phyloP scores from a whole-genome alignment of 1,140 invertebrate genomes.

The Trachymyrmex cornetzi region DNA sequence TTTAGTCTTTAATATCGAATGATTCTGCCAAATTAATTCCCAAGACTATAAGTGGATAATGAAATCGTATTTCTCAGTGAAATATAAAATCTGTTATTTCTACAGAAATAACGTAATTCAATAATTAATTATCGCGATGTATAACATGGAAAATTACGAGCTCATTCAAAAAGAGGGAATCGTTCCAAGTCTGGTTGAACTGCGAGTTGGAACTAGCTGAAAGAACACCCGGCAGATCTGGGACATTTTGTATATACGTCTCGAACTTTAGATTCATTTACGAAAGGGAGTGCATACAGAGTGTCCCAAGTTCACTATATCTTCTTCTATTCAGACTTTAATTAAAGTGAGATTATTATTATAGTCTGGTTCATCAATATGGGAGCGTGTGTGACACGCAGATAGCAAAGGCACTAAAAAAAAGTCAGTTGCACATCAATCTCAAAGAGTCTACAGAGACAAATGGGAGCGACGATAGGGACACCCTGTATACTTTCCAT shows the following conservation, averaged over 20 bases:
- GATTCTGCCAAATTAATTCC: not conserved
- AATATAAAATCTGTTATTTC: not conserved
- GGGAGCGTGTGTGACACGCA: not conserved
- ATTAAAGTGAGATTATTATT: not conserved
- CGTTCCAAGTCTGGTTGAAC: conserved; percentile 12
- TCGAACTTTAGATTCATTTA: conserved; percentile 38
- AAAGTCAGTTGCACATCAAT: not conserved
- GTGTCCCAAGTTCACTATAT: conserved; percentile 19
- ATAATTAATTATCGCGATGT: conserved; percentile 15
- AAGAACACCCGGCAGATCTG: conserved; percentile 31
- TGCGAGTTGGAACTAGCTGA: conserved; percentile 10
- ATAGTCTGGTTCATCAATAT: not conserved
- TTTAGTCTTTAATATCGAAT: not conserved
- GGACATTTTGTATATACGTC: conserved; percentile 36
- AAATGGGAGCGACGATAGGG: not conserved
- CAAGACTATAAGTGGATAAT: not conserved
- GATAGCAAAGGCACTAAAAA: not conserved
- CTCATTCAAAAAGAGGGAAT: conserved; percentile 12
- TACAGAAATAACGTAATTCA: not conserved
- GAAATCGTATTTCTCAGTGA: not conserved
- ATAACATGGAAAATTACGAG: conserved; percentile 12
- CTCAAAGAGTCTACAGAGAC: not conserved
- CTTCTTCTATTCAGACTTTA: not conserved
- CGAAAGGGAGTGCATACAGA: conserved; percentile 9
- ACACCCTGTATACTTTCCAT: conserved; percentile 4